phyloP scores from a whole-genome alignment of 2,797 vertebrate species.

The Tenualosa thibaudeaui region DNA sequence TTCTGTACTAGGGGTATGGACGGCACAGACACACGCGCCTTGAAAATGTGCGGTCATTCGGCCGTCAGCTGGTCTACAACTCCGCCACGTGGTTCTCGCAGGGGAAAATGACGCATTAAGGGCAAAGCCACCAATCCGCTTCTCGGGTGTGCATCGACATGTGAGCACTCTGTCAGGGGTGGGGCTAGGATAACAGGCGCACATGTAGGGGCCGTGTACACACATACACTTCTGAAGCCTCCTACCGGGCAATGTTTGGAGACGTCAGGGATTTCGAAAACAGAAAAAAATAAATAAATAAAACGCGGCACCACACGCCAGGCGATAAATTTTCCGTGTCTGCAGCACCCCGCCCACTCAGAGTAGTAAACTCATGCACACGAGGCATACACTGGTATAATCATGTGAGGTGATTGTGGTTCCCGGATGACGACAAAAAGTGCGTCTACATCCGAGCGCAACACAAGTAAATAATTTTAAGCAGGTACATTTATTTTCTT shows the following conservation, averaged over 20 bases:
- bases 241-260: neutral
- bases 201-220: conserved; percentile 53
- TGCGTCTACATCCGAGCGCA: neutral
- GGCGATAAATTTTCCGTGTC: conserved; percentile 5
- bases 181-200: conserved; percentile 16
- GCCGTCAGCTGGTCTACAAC: conserved; percentile 41
- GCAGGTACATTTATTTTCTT: conserved; percentile 41
- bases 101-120: conserved; percentile 29
- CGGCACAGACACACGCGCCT: conserved; percentile 23
- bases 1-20: neutral
- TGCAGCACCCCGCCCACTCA: neutral
- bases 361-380: conserved; percentile 21
- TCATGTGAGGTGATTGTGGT: neutral
- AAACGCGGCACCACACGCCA: neutral
- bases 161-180: conserved; percentile 37
- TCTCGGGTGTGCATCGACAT: conserved; percentile 47
- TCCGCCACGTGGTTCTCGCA: conserved; percentile 47
- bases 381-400: conserved; percentile 1
- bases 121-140: conserved; percentile 40
- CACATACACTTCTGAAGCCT: neutral
- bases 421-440: neutral
- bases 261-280: neutral
- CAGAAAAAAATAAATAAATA: neutral
- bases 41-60: conserved; percentile 33
- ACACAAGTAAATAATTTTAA: conserved; percentile 29